These are phyloP conservation scores for Lagorchestes hirsutus DNA, from an alignment of 2,797 vertebrate genomes.

Conservation along the genomic window DNA sequence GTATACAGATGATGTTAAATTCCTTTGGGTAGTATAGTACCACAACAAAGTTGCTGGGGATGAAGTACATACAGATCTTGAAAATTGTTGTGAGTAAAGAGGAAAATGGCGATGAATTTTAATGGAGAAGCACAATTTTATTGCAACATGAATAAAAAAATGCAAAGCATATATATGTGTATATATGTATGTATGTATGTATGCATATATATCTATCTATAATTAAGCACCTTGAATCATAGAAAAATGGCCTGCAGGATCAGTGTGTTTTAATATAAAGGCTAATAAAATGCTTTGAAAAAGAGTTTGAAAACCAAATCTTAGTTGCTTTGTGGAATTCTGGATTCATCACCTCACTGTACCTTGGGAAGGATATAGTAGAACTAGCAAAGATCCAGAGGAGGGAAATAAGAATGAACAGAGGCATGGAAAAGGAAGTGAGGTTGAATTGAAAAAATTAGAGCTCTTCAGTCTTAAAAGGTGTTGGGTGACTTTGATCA, in stretches of 20 bases:
- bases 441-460: background rate
- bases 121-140: background rate
- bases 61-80: background rate
- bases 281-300: background rate
- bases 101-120: background rate
- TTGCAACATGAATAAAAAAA: background rate
- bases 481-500: background rate
- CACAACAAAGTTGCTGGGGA: background rate
- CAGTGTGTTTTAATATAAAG: background rate
- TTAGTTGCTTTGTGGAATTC: background rate
- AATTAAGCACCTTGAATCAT: background rate
- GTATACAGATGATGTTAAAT: background rate
- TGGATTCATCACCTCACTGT: background rate
- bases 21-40: background rate
- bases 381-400: background rate
- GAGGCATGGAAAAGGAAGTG: background rate
- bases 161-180: background rate
- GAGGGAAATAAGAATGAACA: background rate
- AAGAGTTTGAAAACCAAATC: background rate
- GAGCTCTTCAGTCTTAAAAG: background rate
- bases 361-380: background rate
- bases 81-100: background rate
- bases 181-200: fast-evolving
- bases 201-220: too few relatives aligned
- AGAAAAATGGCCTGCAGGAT: background rate